Evolutionary conservation across 1,140 invertebrate species (phyloP), one percentile per base, ranked within the genome.

Genomic region (Drosophila arizonae): DNA sequence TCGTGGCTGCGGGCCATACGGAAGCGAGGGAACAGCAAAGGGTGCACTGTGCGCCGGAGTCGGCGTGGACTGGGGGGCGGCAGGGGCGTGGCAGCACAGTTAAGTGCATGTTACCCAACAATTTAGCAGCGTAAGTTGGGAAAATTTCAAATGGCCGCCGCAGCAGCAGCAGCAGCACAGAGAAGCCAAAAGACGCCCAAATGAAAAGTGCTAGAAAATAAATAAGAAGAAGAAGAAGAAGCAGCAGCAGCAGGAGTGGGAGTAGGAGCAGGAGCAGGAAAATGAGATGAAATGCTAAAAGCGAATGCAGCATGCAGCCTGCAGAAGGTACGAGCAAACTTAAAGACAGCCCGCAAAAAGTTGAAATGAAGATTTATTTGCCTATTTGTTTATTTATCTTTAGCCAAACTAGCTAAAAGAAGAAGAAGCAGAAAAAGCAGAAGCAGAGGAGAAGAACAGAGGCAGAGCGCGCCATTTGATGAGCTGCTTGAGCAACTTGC

Each of bases 361-460:
- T 86, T 87, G 82, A 82, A 86, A 82, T 86, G 82, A 87, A 86
- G 79, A 87, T 87, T 87, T 87, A 87, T 87, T 87, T 87, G 82
- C 84, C 76, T 79, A 87, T 87, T 87, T 87, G 79, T 79, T 87
- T 87, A 87, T 87, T 87, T 87, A 87, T 87, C 79, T 88, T 84
- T 65, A 68, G 82, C 76, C 76, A 62, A 85, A 79, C 76, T 77
- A 62, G 48, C 43, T 4, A 39, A 57, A 24, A 46, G 30, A 46
- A 6, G 6, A 3, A 46, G 43, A 39, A 30, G 28, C 4, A 0
- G 28, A 5, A 28, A 1, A 28, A 5, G 26, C 0, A 4, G 26
- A 28, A 5, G 26, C 5, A 4, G 26, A 28, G 26, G 3, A 5
- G 46, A 43, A 48, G 39, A 46, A 30, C 21, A 24, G 28, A 45